phyloP scores from a whole-genome alignment of 2,113 vertebrate genomes.

The Oncorhynchus clarkii region DNA sequence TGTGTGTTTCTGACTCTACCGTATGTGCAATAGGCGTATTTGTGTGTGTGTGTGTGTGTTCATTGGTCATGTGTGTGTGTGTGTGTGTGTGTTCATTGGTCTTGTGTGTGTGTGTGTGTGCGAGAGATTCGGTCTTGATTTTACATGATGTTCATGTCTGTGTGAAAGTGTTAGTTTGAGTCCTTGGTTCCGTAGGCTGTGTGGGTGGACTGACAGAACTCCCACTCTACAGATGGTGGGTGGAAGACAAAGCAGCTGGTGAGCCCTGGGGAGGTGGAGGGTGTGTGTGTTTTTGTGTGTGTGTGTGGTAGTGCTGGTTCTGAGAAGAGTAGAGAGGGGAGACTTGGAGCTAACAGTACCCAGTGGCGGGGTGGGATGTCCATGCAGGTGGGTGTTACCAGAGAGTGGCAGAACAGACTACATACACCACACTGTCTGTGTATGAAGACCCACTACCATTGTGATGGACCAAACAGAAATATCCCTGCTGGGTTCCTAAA shows the following conservation, averaged over 20 bases:
- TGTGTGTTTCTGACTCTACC: neutral
- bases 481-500: too few relatives aligned
- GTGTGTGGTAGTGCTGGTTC: conserved; percentile 21
- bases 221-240: conserved; percentile 45
- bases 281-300: conserved; percentile 24
- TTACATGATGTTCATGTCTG: neutral
- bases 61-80: too few relatives aligned
- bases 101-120: too few relatives aligned
- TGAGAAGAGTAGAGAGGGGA: conserved; percentile 3
- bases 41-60: too few relatives aligned
- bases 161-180: neutral
- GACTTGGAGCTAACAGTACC: neutral
- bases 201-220: conserved; percentile 29
- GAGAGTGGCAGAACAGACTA: too few relatives aligned
- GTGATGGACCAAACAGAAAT: too few relatives aligned
- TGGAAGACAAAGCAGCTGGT: conserved; percentile 30
- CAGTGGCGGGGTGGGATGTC: too few relatives aligned
- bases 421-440: too few relatives aligned
- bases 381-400: too few relatives aligned
- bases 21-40: too few relatives aligned
- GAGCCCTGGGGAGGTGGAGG: conserved; percentile 5
- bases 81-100: too few relatives aligned
- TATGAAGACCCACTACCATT: too few relatives aligned
- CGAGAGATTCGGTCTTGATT: neutral
- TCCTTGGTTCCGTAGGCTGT: neutral